Conservation (phyloP, 2,113 vertebrate genomes). For the Scophthalmus maximus region DNA sequence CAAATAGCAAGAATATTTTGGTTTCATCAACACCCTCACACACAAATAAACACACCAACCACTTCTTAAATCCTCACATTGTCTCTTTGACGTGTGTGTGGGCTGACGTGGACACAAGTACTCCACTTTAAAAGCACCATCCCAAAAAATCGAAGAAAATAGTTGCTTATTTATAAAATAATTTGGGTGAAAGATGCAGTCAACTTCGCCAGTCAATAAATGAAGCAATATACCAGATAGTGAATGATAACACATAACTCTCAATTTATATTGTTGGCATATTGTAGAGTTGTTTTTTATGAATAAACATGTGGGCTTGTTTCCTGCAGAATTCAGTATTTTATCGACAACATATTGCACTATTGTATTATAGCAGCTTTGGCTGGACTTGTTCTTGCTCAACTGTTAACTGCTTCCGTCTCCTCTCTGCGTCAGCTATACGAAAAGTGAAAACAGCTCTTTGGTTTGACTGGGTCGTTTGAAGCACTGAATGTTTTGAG, state of each 20-base stretch:
- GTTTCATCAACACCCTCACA: background rate
- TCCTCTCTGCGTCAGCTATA: constrained; percentile 1
- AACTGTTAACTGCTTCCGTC: background rate
- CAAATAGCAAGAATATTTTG: constrained; percentile 1
- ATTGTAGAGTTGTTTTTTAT: background rate
- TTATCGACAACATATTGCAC: background rate
- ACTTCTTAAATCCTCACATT: background rate
- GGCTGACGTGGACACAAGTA: background rate
- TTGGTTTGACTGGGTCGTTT: background rate
- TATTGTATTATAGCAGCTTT: background rate
- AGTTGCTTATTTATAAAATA: background rate
- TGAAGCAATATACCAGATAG: background rate
- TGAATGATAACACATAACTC: background rate
- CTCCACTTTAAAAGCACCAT: background rate
- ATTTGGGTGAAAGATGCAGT: background rate
- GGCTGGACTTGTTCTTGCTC: background rate
- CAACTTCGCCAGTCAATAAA: background rate
- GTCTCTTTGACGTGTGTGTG: background rate
- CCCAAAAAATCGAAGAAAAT: background rate
- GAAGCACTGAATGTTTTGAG: background rate
- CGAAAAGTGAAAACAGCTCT: background rate
- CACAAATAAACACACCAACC: no score
- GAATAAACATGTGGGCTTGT: background rate
- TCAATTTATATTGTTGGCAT: background rate
- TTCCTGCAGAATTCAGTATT: background rate